These are phyloP conservation scores for Lophura nycthemera DNA, from an alignment of 2,113 vertebrate species.

Conservation along the genomic window DNA sequence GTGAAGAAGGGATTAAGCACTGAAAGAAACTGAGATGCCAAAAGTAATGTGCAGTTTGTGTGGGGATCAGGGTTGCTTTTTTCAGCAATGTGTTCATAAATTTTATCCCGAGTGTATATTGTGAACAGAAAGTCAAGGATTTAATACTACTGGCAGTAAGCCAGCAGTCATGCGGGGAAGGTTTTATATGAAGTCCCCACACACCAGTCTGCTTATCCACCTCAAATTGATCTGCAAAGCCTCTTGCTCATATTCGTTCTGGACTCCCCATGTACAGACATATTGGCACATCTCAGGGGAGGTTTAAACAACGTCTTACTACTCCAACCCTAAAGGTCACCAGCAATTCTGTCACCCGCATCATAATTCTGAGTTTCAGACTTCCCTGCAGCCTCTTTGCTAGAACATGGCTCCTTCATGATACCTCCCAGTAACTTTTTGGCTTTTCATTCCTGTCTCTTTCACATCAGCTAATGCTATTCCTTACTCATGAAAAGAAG, in stretches of 20 bases:
- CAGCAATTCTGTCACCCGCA: background rate
- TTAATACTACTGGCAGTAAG: background rate
- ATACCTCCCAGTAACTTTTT: background rate
- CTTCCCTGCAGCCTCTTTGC: background rate
- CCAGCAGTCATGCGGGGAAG: background rate
- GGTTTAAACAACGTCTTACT: background rate
- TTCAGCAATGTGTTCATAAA: conserved; percentile 14
- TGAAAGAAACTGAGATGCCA: conserved; percentile 8
- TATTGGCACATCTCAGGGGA: background rate
- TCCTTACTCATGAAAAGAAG: background rate
- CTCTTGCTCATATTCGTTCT: background rate
- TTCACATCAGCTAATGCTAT: background rate
- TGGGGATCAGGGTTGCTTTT: conserved; percentile 6
- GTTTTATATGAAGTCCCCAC: background rate
- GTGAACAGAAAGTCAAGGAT: conserved; percentile 39
- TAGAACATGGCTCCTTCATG: background rate
- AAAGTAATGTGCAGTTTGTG: conserved; percentile 23
- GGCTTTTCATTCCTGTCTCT: background rate
- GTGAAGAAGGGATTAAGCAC: background rate
- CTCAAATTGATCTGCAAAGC: background rate
- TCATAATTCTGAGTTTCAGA: background rate
- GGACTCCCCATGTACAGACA: background rate
- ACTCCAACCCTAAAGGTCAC: background rate
- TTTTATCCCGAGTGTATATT: conserved; percentile 12
- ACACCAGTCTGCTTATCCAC: background rate